phyloP scores from a whole-genome alignment of 2,888 invertebrate genomes.

The Suillia variegata region DNA sequence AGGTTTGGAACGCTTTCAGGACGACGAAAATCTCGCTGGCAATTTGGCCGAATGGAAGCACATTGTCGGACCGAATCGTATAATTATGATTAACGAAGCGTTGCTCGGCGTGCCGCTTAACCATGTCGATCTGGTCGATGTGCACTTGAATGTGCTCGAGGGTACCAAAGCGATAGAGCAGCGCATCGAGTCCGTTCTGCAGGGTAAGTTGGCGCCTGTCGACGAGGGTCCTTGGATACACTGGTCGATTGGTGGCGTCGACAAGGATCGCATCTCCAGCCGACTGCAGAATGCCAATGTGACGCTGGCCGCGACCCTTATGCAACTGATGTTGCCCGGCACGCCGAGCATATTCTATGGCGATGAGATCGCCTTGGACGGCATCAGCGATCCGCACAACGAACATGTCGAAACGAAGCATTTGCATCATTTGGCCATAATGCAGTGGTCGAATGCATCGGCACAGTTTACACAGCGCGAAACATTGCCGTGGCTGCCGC shows the following conservation, averaged over 20 bases:
- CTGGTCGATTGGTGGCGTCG: slow-evolving; percentile 76
- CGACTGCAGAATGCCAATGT: slow-evolving; percentile 65
- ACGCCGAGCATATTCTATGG: slow-evolving; percentile 90
- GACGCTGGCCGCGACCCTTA: slow-evolving; percentile 71
- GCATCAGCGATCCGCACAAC: slow-evolving; percentile 65
- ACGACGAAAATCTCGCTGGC: slow-evolving; percentile 61
- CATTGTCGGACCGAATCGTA: slow-evolving; percentile 67
- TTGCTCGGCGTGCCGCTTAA: slow-evolving; percentile 62
- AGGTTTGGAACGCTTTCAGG: slow-evolving; percentile 71
- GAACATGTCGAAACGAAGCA: slow-evolving; percentile 68
- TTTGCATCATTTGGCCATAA: slow-evolving; percentile 72
- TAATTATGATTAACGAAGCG: slow-evolving; percentile 73
- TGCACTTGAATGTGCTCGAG: slow-evolving; percentile 67
- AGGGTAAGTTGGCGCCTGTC: slow-evolving; percentile 65
- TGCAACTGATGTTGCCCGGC: slow-evolving; percentile 83
- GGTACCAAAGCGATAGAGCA: slow-evolving; percentile 67
- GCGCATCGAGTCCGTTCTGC: slow-evolving; percentile 66
- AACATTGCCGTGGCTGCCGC: slow-evolving; percentile 71
- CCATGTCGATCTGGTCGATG: slow-evolving; percentile 74
- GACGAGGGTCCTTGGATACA: slow-evolving; percentile 77
- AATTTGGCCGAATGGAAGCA: slow-evolving; percentile 73
- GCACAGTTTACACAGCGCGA: slow-evolving; percentile 62
- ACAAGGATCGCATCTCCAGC: slow-evolving; percentile 66
- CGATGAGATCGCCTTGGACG: slow-evolving; percentile 81
- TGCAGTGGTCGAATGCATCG: slow-evolving; percentile 67